A percentile compares a stretch with the other conserved stretches of the same genome.
phyloP scores from a whole-genome alignment of 2,113 vertebrate species.

The Scartelaos histophorus region DNA sequence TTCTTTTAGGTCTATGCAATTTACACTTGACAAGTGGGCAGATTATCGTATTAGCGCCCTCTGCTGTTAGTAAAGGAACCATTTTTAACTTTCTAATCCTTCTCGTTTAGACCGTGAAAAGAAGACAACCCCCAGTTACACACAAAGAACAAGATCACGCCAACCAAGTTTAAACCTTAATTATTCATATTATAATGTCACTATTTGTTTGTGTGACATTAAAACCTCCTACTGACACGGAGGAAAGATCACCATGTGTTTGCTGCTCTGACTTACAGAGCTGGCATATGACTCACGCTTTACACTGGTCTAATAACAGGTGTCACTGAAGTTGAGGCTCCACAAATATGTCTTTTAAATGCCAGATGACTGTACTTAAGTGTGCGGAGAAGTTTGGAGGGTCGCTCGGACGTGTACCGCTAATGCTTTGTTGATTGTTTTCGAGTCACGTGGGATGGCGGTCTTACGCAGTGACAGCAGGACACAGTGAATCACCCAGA shows the following conservation, averaged over 20 bases:
- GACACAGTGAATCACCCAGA: background rate
- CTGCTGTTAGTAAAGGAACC: too few relatives aligned
- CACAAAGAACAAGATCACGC: background rate
- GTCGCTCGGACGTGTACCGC: background rate
- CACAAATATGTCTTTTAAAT: conserved; percentile 7
- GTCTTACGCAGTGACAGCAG: background rate
- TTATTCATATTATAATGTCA: background rate
- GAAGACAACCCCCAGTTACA: too few relatives aligned
- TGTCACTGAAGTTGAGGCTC: background rate
- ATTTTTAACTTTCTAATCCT: too few relatives aligned
- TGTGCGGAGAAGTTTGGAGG: background rate
- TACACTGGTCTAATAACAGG: background rate
- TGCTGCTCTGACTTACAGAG: background rate
- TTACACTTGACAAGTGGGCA: too few relatives aligned
- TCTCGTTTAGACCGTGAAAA: background rate
- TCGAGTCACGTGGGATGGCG: background rate
- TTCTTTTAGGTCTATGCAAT: too few relatives aligned
- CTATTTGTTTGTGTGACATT: background rate
- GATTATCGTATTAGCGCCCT: too few relatives aligned
- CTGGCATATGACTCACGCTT: background rate
- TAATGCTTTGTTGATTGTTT: background rate
- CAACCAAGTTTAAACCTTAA: background rate
- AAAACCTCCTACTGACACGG: background rate
- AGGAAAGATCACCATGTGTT: background rate
- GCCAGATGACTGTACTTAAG: background rate